These are phyloP conservation scores for Ispidina lecontei DNA, from an alignment of 2,797 vertebrate genomes.

Conservation along the genomic window DNA sequence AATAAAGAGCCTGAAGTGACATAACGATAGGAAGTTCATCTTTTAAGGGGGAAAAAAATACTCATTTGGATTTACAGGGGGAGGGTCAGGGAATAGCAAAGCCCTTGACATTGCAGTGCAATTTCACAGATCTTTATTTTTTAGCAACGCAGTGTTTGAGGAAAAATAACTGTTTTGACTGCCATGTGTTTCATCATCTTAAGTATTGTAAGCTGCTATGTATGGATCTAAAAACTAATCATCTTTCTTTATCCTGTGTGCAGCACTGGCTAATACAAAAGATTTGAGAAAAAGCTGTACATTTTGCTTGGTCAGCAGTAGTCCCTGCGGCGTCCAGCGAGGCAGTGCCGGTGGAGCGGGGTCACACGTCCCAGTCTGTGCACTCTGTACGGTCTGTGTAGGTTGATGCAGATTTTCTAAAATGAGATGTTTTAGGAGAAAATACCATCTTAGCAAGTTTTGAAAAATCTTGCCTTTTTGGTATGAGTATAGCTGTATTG, in stretches of 20 bases:
- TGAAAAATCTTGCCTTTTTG: constrained; percentile 76
- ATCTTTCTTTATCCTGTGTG: constrained; percentile 78
- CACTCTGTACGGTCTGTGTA: constrained; percentile 82
- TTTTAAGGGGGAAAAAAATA: constrained; percentile 66
- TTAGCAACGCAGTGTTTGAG: constrained; percentile 83
- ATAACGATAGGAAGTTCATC: constrained; percentile 71
- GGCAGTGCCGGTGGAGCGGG: constrained; percentile 68
- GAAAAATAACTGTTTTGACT: constrained; percentile 78
- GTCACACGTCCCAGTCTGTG: constrained; percentile 75
- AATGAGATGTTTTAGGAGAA: constrained; percentile 78
- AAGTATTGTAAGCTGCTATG: constrained; percentile 85
- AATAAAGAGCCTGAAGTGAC: constrained; percentile 80
- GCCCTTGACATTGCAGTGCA: constrained; percentile 81
- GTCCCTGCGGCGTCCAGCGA: constrained; percentile 74
- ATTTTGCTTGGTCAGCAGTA: constrained; percentile 77
- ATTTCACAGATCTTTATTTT: constrained; percentile 87
- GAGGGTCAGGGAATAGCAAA: constrained; percentile 76
- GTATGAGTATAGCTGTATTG: constrained; percentile 87
- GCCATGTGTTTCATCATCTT: constrained; percentile 80
- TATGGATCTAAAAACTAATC: constrained; percentile 81
- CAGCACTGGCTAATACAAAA: constrained; percentile 82
- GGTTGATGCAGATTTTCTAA: constrained; percentile 79
- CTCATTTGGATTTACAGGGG: constrained; percentile 77
- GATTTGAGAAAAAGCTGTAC: constrained; percentile 77
- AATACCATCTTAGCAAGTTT: constrained; percentile 79